phyloP scores from a whole-genome alignment of 2,888 invertebrate species.

The Caenorhabditis parvicauda region DNA sequence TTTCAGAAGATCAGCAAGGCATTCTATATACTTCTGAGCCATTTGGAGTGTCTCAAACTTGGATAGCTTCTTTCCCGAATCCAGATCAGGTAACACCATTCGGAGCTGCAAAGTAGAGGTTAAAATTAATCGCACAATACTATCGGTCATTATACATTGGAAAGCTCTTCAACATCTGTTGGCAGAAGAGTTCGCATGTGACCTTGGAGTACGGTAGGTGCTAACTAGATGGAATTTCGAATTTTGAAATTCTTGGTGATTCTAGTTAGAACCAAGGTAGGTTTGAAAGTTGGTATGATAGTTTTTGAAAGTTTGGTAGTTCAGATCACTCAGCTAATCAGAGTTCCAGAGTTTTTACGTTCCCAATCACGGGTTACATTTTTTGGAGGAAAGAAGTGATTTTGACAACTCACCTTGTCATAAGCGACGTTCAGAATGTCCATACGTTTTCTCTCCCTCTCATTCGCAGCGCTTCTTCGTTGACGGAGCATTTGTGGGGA shows the following conservation, averaged over 20 bases:
- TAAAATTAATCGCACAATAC: no score
- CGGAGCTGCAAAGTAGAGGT: conserved; percentile 51
- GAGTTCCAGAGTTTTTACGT: neutral
- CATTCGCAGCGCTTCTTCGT: conserved; percentile 49
- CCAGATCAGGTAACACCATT: conserved; percentile 58
- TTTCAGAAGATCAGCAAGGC: conserved; percentile 39
- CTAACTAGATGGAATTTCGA: no score
- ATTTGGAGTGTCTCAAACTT: conserved; percentile 62
- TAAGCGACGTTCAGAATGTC: conserved; percentile 60
- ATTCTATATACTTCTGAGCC: conserved; percentile 60
- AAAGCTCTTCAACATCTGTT: conserved; percentile 27
- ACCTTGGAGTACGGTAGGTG: no score
- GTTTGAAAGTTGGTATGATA: no score
- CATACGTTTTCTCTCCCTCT: conserved; percentile 61
- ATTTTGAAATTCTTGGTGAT: no score
- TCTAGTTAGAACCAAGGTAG: no score
- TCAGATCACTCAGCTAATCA: no score
- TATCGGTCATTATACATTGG: neutral
- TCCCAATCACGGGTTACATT: no score
- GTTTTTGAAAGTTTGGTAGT: no score
- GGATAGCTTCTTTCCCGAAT: conserved; percentile 58
- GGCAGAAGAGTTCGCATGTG: conserved; percentile 21
- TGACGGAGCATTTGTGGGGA: conserved; percentile 55
- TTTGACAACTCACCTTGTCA: conserved; percentile 53
- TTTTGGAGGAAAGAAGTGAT: no score